phyloP scores from a whole-genome alignment of 53 echinoderm and acorn worm species.

The Patiria pectinifera region DNA sequence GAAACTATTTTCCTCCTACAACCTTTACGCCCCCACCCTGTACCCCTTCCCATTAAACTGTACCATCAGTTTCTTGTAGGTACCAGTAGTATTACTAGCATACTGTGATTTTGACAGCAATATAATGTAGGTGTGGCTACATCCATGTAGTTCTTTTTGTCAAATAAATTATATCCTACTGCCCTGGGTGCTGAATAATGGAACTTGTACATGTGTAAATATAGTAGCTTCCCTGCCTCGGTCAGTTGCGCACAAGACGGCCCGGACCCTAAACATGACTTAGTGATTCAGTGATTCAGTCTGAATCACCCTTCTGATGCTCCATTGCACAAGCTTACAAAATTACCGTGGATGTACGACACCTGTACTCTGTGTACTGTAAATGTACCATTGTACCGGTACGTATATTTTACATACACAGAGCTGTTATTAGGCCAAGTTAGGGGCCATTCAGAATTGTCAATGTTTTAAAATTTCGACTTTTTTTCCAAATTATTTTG shows the following conservation, averaged over 20 bases:
- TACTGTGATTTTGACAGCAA: not conserved
- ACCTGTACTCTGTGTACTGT: not conserved
- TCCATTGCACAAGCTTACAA: not conserved
- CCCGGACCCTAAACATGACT: not conserved
- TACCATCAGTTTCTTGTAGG: no score
- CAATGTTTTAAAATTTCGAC: no score
- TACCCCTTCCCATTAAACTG: no score
- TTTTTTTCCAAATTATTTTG: no score
- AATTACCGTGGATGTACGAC: not conserved
- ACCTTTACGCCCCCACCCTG: no score
- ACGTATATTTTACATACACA: no score
- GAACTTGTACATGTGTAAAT: not conserved
- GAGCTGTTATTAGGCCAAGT: no score
- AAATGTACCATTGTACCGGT: not conserved
- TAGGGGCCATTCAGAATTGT: no score
- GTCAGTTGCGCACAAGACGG: not conserved
- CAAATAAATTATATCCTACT: not conserved
- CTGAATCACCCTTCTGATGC: not conserved
- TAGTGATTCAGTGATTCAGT: not conserved
- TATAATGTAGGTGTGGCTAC: not conserved
- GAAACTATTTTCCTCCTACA: no score
- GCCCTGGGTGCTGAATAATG: not conserved
- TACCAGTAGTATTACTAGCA: no score
- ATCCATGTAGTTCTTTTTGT: not conserved
- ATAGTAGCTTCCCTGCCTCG: not conserved